Evolutionary conservation across 2,113 vertebrate species (phyloP).

Genomic region (Cavia aperea): DNA sequence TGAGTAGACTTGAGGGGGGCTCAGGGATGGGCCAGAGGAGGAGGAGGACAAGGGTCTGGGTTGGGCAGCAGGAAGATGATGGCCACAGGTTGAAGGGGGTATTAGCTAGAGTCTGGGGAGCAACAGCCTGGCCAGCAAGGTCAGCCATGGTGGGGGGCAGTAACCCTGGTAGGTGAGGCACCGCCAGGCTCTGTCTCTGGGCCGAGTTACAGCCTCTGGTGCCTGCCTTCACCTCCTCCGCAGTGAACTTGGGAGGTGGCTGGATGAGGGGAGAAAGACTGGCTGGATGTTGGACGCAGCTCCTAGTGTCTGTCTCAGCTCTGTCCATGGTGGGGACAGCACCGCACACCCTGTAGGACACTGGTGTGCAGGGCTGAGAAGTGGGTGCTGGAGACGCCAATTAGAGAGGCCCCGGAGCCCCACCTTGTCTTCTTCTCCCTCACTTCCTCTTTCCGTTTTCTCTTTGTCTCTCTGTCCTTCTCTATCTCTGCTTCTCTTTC

Average conservation of each 20-base stretch:
- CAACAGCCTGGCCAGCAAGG: not conserved
- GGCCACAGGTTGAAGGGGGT: slow-evolving; percentile 51
- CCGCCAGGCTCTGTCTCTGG: not conserved
- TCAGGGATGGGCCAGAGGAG: not conserved
- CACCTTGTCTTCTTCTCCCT: not conserved
- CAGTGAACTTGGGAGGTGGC: not conserved
- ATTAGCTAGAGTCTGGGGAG: not conserved
- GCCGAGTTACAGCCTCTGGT: not conserved
- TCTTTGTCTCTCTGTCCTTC: not conserved
- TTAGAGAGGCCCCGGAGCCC: not conserved
- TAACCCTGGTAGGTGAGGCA: not conserved
- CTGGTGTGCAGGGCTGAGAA: not conserved
- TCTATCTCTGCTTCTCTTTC: not conserved
- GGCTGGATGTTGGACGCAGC: not conserved
- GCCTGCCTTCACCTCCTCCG: not conserved
- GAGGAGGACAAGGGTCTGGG: not conserved
- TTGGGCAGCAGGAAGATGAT: not conserved
- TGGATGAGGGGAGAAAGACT: not conserved
- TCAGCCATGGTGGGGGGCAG: not conserved
- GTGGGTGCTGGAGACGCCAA: not conserved
- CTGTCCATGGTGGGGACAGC: not conserved
- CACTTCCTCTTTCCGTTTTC: not conserved
- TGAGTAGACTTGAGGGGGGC: not conserved
- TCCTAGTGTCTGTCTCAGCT: not conserved
- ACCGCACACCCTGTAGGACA: not conserved